Conservation (phyloP, 2,888 invertebrate species). For the Pherbina coryleti region DNA sequence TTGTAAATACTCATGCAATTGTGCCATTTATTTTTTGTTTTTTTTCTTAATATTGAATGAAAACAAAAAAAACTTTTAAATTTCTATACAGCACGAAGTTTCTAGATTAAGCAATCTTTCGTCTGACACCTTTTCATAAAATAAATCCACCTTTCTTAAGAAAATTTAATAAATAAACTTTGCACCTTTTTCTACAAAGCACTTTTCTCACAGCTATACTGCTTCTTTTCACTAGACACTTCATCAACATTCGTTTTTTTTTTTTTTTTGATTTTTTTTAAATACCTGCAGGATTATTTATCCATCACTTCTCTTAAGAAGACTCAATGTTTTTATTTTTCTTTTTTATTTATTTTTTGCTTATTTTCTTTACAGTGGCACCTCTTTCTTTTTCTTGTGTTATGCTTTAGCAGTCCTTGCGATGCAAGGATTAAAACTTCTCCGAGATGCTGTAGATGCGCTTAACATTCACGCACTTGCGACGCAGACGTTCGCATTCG, state of each 20-base stretch:
- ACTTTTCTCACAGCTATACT: neutral
- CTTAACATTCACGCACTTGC: slow-evolving; percentile 67
- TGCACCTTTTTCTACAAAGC: slow-evolving; percentile 15
- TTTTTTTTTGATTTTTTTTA: neutral
- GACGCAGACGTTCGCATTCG: slow-evolving; percentile 66
- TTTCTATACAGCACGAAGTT: too few species aligned
- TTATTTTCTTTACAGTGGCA: neutral
- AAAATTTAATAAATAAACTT: neutral
- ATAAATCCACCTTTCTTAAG: too few species aligned
- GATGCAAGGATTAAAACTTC: slow-evolving; percentile 59
- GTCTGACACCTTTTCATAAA: too few species aligned
- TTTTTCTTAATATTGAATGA: too few species aligned
- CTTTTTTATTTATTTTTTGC: slow-evolving; percentile 17
- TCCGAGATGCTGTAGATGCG: slow-evolving; percentile 69
- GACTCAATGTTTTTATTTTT: neutral
- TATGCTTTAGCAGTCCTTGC: slow-evolving; percentile 11
- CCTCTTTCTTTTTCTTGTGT: neutral
- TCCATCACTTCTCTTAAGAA: too few species aligned
- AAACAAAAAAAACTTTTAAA: too few species aligned
- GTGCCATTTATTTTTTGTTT: too few species aligned
- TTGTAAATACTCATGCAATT: too few species aligned
- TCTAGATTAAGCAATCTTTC: too few species aligned
- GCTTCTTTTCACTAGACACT: neutral
- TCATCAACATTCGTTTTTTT: neutral
- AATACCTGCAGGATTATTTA: slow-evolving; percentile 3